Evolutionary conservation across 2,113 vertebrate species (phyloP).

Genomic region (Antigone vipio): DNA sequence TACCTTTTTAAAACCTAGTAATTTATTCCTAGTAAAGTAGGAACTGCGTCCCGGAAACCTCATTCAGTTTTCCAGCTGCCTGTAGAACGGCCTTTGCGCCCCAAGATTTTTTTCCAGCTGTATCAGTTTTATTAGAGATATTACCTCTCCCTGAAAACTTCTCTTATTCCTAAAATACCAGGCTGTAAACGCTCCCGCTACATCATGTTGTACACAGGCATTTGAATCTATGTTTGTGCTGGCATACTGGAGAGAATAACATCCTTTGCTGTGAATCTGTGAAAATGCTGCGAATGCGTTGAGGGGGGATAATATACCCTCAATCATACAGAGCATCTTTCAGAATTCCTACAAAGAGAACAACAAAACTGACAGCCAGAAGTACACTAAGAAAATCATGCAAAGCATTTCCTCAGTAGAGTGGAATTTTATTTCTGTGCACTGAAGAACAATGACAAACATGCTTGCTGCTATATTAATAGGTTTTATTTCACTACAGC

Average conservation of each 20-base stretch:
- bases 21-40: neutral
- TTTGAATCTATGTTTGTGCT: neutral
- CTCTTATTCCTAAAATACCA: neutral
- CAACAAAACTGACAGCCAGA: neutral
- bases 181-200: neutral
- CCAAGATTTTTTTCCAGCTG: neutral
- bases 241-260: neutral
- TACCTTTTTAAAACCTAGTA: neutral
- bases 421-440: neutral
- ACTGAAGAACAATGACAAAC: neutral
- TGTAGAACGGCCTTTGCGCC: neutral
- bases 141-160: neutral
- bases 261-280: neutral
- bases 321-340: neutral
- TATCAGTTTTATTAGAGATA: neutral
- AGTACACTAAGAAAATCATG: neutral
- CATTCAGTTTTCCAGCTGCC: neutral
- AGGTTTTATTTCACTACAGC: neutral
- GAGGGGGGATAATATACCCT: neutral
- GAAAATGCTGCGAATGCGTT: fast-evolving
- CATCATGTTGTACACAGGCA: neutral
- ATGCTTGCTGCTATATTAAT: neutral
- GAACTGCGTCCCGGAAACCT: neutral
- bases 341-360: neutral
- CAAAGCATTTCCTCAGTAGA: neutral